These are phyloP conservation scores for Calypte anna DNA, from an alignment of 2,113 vertebrate species.

Conservation along the genomic window DNA sequence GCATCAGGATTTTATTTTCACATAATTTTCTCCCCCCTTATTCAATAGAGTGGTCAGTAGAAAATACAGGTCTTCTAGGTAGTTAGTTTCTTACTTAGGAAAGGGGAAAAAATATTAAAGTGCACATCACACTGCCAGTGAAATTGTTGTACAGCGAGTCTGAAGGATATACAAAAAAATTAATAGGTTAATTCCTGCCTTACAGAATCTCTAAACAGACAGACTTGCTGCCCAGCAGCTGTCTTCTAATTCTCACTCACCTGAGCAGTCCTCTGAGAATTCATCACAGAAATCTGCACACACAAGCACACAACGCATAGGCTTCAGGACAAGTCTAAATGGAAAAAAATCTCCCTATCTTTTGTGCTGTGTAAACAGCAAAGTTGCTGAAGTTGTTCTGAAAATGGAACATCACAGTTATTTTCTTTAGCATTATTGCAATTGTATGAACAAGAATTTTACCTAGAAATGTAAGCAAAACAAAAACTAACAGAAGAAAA, in stretches of 20 bases:
- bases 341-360: neutral
- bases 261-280: neutral
- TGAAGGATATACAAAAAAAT: neutral
- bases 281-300: neutral
- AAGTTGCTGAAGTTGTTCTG: neutral
- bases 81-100: neutral
- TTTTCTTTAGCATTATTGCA: neutral
- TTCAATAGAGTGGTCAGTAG: neutral
- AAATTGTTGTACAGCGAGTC: neutral
- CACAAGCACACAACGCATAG: fast-evolving
- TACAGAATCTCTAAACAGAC: neutral
- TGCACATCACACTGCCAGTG: neutral
- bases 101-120: neutral
- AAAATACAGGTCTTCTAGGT: neutral
- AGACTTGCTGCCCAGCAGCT: neutral
- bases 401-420: neutral
- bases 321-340: neutral
- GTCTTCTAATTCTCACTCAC: neutral
- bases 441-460: neutral
- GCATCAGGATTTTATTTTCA: neutral
- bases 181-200: neutral
- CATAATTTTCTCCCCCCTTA: neutral
- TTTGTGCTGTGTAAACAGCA: neutral
- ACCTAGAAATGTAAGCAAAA: neutral
- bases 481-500: neutral